phyloP scores from a whole-genome alignment of 1,140 invertebrate genomes.

The Neotoxoptera formosana region DNA sequence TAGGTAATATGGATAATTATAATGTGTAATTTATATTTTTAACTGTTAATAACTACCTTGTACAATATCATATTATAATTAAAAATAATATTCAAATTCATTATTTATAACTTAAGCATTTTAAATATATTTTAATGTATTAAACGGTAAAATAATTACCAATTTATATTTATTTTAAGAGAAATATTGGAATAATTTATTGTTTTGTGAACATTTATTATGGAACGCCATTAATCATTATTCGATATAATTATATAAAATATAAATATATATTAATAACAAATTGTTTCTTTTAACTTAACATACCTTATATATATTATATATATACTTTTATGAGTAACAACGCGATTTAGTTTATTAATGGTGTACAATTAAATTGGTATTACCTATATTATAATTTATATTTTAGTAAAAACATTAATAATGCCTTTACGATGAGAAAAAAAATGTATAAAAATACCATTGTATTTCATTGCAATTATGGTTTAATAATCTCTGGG shows the following conservation, averaged over 20 bases:
- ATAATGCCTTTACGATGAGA: background rate
- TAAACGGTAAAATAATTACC: background rate
- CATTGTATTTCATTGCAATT: too few relatives aligned
- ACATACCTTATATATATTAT: background rate
- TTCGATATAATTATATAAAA: background rate
- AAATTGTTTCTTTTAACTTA: background rate
- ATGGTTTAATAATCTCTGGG: too few relatives aligned
- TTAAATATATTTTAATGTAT: too few relatives aligned
- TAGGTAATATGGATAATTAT: too few relatives aligned
- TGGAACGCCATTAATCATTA: background rate
- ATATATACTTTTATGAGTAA: background rate
- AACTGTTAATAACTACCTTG: too few relatives aligned
- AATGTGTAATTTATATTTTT: too few relatives aligned
- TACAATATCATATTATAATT: too few relatives aligned
- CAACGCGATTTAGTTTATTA: background rate
- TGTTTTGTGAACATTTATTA: background rate
- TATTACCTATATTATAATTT: too few relatives aligned
- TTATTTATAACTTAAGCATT: too few relatives aligned
- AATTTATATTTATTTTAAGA: background rate
- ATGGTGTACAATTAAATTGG: background rate
- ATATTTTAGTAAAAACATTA: background rate
- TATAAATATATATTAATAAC: too few relatives aligned
- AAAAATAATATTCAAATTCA: too few relatives aligned
- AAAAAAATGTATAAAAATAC: too few relatives aligned
- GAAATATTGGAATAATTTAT: background rate